Conservation (phyloP, 2,113 vertebrate genomes). For the Mesembrinibis cayennensis region DNA sequence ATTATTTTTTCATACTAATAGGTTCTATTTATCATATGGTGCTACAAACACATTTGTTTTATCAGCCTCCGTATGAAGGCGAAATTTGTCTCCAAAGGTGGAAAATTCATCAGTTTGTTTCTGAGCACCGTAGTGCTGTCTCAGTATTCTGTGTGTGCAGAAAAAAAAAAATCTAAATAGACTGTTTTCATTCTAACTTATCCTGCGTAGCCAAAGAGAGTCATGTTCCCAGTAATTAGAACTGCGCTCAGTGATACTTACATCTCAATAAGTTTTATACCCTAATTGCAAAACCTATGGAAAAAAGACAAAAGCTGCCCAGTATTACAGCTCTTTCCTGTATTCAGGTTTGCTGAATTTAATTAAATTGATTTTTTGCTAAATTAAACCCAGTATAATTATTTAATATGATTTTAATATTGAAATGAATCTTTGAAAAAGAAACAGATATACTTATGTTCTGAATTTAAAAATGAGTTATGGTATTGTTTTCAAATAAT, state of each 20-base stretch:
- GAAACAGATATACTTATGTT: background rate
- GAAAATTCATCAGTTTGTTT: slow-evolving; percentile 19
- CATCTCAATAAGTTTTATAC: background rate
- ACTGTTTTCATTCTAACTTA: background rate
- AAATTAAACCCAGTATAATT: background rate
- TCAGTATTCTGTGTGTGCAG: background rate
- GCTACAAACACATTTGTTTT: slow-evolving; percentile 51
- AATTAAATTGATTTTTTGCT: background rate
- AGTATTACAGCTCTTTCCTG: background rate
- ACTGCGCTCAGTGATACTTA: background rate
- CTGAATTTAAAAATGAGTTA: background rate
- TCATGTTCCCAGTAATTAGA: slow-evolving; percentile 23
- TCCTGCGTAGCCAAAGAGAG: background rate
- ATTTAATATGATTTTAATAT: background rate
- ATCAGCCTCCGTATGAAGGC: background rate
- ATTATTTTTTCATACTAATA: slow-evolving; percentile 63
- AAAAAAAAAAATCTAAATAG: background rate
- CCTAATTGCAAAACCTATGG: background rate
- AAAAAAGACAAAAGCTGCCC: background rate
- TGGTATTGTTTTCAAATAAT: background rate
- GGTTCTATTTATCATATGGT: slow-evolving; percentile 45
- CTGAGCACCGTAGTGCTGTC: background rate
- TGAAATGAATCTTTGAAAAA: background rate
- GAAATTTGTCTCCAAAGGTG: slow-evolving; percentile 37
- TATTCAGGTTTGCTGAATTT: background rate